Conservation (phyloP, 2,113 vertebrate genomes). For the Labeo catla region DNA sequence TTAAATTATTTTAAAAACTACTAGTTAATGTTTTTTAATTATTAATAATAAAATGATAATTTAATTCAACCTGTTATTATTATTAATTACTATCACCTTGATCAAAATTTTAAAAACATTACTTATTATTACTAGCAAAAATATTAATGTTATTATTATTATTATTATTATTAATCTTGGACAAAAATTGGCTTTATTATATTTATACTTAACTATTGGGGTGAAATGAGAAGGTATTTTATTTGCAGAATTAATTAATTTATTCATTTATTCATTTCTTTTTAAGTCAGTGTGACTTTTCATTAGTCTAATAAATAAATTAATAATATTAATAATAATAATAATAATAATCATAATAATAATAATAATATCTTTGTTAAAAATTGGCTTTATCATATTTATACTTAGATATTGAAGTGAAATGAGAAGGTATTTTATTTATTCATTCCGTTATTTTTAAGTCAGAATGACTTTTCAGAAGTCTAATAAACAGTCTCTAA, state of each 20-base stretch:
- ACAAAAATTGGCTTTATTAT: not conserved
- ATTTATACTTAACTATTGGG: too few relatives aligned
- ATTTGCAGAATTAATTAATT: not conserved
- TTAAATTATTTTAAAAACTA: too few relatives aligned
- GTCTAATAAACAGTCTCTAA: not conserved
- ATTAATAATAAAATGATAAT: too few relatives aligned
- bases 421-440: not conserved
- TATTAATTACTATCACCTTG: too few relatives aligned
- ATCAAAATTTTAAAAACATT: too few relatives aligned
- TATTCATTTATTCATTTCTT: too few relatives aligned
- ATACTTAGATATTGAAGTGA: not conserved
- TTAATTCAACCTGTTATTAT: too few relatives aligned
- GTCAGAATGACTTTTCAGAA: not conserved
- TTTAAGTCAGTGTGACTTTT: not conserved
- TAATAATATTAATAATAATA: not conserved
- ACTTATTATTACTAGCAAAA: too few relatives aligned
- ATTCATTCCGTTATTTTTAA: too few relatives aligned
- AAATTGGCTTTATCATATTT: not conserved
- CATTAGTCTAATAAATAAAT: not conserved
- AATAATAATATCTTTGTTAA: not conserved
- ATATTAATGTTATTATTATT: too few relatives aligned
- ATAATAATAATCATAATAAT: not conserved
- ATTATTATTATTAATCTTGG: too few relatives aligned
- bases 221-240: not conserved
- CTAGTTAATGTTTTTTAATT: too few relatives aligned